Evolutionary conservation across 2,888 invertebrate species (phyloP).

Genomic region (Synanthedon myopaeformis): DNA sequence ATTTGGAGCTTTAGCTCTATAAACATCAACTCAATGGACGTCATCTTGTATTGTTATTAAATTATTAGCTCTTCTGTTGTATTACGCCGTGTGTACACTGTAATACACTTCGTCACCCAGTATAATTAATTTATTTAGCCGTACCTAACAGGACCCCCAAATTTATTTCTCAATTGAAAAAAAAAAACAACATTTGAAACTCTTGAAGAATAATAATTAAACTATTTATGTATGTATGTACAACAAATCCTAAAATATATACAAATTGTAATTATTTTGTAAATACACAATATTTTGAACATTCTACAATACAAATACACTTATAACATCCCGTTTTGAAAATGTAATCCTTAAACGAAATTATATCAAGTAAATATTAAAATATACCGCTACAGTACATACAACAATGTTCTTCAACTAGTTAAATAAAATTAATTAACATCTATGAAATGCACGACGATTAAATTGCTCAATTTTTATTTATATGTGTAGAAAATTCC

Average conservation of each 20-base stretch:
- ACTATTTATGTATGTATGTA: conserved; percentile 43
- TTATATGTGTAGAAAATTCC: no score
- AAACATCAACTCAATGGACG: no score
- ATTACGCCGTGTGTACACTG: no score
- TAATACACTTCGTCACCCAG: no score
- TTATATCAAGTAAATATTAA: conserved; percentile 17
- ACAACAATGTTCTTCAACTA: conserved; percentile 9
- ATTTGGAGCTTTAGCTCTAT: no score
- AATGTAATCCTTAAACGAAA: not conserved
- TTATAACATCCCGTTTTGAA: conserved; percentile 20
- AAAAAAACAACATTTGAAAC: no score
- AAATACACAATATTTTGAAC: conserved; percentile 32
- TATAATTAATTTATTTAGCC: no score
- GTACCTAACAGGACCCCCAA: no score
- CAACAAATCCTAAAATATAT: conserved; percentile 55
- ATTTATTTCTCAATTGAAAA: no score
- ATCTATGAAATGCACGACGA: conserved; percentile 24
- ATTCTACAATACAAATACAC: conserved; percentile 36
- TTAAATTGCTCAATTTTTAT: not conserved
- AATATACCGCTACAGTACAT: conserved; percentile 13
- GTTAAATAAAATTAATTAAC: conserved; percentile 16
- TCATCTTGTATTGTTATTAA: no score
- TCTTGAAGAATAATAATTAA: no score
- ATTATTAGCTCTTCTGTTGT: no score
- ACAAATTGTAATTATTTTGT: conserved; percentile 35